Evolutionary conservation across 2,797 vertebrate species (phyloP).

Genomic region (Emys orbicularis): DNA sequence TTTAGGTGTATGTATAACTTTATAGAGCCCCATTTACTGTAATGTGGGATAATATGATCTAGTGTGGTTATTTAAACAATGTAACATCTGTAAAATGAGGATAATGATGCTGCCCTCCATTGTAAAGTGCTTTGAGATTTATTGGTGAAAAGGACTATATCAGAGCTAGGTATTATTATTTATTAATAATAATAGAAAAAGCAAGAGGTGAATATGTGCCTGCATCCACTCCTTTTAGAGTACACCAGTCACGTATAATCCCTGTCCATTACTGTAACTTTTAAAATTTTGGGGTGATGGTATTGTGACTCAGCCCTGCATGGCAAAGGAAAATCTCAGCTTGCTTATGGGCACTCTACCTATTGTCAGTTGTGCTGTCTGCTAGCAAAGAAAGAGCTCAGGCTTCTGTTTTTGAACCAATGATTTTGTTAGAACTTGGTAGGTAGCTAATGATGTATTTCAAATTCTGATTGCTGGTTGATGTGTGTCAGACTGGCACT

Average conservation of each 20-base stretch:
- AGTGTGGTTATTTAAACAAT: not conserved
- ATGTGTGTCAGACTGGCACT: not conserved
- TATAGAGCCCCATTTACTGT: not conserved
- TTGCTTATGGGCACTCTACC: constrained; percentile 1
- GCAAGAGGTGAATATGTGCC: fast-evolving
- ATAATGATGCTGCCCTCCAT: not conserved
- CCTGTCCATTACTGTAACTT: not conserved
- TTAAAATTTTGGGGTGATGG: not conserved
- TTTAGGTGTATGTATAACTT: not conserved
- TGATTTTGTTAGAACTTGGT: not conserved
- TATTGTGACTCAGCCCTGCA: not conserved
- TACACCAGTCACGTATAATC: not conserved
- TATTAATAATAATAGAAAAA: not conserved
- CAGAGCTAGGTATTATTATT: not conserved
- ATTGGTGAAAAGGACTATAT: not conserved
- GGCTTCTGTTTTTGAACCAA: constrained; percentile 34
- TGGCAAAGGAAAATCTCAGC: not conserved
- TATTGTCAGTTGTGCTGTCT: not conserved
- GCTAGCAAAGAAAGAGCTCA: not conserved
- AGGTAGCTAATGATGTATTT: constrained; percentile 51
- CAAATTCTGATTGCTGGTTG: constrained; percentile 45
- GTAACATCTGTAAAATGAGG: not conserved
- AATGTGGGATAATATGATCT: not conserved
- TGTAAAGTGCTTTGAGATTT: not conserved
- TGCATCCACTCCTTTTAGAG: not conserved